These are phyloP conservation scores for Habropoda laboriosa DNA, from an alignment of 1,140 invertebrate genomes.

Conservation along the genomic window DNA sequence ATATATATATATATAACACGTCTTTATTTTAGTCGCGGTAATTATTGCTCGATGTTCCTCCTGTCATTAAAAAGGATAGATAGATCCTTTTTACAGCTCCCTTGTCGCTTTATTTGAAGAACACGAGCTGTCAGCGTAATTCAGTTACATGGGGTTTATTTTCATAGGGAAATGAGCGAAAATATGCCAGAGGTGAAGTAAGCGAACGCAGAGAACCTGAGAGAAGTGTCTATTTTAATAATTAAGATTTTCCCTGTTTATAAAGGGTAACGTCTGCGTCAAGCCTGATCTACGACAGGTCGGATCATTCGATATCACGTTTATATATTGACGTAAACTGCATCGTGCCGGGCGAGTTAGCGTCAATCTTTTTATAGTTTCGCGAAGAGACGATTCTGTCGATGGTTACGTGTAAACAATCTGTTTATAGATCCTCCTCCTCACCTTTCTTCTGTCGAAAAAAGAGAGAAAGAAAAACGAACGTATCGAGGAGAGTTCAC, in stretches of 20 bases:
- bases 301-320: not conserved
- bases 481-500: not conserved
- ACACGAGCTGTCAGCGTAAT: not conserved
- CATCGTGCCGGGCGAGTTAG: not conserved
- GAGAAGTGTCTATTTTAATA: not conserved
- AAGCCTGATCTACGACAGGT: not conserved
- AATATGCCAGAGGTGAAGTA: not conserved
- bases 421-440: not conserved
- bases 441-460: not conserved
- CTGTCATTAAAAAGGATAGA: too few species aligned
- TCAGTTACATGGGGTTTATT: not conserved
- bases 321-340: not conserved
- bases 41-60: too few species aligned
- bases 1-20: too few species aligned
- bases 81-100: too few species aligned
- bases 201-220: not conserved
- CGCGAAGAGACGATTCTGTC: not conserved
- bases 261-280: not conserved
- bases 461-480: not conserved
- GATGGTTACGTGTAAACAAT: not conserved
- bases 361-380: not conserved
- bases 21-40: not conserved
- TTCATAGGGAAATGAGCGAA: too few species aligned
- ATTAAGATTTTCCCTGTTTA: not conserved
- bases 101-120: not conserved